phyloP scores from a whole-genome alignment of 23 tunicate species.

The Phallusia fumigata region DNA sequence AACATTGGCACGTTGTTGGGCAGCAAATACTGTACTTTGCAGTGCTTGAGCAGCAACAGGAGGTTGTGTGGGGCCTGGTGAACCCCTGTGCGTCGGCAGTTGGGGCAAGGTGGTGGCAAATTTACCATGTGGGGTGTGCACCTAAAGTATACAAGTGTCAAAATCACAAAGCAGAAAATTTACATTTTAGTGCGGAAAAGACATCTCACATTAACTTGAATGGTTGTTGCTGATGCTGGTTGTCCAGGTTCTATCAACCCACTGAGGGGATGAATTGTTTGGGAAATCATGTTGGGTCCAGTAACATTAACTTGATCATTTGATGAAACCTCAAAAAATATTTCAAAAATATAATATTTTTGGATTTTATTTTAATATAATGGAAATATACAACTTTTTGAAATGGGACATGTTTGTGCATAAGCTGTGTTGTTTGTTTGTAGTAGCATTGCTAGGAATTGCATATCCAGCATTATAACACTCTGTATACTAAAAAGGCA shows the following conservation, averaged over 20 bases:
- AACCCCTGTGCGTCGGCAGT: slow-evolving; percentile 48
- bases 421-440: too few relatives aligned
- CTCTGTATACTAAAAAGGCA: too few relatives aligned
- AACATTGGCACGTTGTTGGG: slow-evolving; percentile 25
- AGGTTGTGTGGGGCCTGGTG: slow-evolving; percentile 43
- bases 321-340: slow-evolving; percentile 56
- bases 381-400: too few relatives aligned
- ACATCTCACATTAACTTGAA: slow-evolving; percentile 29
- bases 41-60: slow-evolving; percentile 10
- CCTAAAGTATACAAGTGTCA: slow-evolving; percentile 13
- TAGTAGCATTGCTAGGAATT: too few relatives aligned
- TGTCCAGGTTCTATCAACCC: slow-evolving; percentile 19
- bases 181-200: not conserved
- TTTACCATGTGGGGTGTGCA: slow-evolving; percentile 84
- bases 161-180: not conserved
- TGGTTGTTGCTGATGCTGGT: slow-evolving; percentile 47
- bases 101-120: slow-evolving; percentile 69
- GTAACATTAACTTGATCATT: slow-evolving; percentile 94
- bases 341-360: too few relatives aligned
- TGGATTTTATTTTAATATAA: too few relatives aligned
- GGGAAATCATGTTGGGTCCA: slow-evolving; percentile 92
- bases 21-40: slow-evolving; percentile 29
- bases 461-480: too few relatives aligned
- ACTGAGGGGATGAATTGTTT: slow-evolving; percentile 75
- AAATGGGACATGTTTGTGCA: too few relatives aligned